Evolutionary conservation across 2,113 vertebrate genomes (phyloP), one percentile per base, ranked within the genome.

Genomic region (Excalfactoria chinensis): DNA sequence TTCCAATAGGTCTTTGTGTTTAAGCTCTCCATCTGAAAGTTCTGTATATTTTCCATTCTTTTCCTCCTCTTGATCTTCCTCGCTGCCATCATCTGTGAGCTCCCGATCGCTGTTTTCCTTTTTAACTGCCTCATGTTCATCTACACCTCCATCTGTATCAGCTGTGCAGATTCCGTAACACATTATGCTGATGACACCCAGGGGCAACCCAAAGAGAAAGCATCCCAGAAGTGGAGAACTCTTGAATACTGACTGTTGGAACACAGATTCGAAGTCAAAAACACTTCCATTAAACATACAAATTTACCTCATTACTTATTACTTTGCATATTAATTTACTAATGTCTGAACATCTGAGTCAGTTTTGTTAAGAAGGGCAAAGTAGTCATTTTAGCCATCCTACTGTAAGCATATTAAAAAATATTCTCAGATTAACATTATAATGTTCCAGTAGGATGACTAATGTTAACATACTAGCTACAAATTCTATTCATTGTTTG

Each of bases 141-240:
- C 98, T 1, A 97, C 87, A 6, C 98, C 97, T 68, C 98, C 98
- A 16, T 99, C 98, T 0, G 98, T 95, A 90, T 99, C 99, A 1
- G 99, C 99, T 3, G 98, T 99, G 97, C 99, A 99, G 98, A 99
- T 99, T 87, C 99, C 99, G 0, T 99, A 99, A 95, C 99, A 99
- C 99, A 99, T 99, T 96, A 99, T 98, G 91, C 99, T 99, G 97
- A 99, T 99, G 94, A 99, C 99, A 19, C 99, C 99, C 96, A 99
- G 97, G 20, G 99, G 99, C 60, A 99, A 97, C 64, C 99, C 99
- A 28, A 99, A 99, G 85, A 99, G 98, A 97, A 99, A 99, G 98
- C 99, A 99, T 95, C 98, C 99, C 96, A 99, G 98, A 55, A 99
- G 95, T 0, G 99, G 99, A 34, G 99, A 99, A 97, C 99, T 99